Evolutionary conservation across 2,113 vertebrate species (phyloP).

Genomic region (Leptocoma aspasia): DNA sequence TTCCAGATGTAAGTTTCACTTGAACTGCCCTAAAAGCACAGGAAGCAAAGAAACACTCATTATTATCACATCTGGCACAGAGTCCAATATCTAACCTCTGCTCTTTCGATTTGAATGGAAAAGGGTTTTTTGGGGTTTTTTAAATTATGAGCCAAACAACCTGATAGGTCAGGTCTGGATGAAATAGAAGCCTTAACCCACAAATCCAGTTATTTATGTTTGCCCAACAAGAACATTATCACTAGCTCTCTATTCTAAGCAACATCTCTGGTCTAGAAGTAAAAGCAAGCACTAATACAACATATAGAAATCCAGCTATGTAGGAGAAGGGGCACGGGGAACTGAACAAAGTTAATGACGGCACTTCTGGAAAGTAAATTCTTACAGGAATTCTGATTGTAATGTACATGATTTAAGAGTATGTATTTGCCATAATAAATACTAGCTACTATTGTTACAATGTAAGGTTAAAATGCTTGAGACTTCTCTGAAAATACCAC

Average conservation of each 20-base stretch:
- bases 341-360: background rate
- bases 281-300: background rate
- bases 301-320: background rate
- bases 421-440: background rate
- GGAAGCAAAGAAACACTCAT: background rate
- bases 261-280: background rate
- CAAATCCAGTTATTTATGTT: background rate
- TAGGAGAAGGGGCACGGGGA: background rate
- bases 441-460: background rate
- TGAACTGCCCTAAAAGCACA: background rate
- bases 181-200: background rate
- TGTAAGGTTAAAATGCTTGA: background rate
- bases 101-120: background rate
- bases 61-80: background rate
- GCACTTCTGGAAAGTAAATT: background rate
- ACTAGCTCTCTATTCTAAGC: background rate
- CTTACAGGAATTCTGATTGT: background rate
- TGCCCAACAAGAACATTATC: background rate
- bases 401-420: background rate
- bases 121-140: rapidly evolving
- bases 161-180: background rate
- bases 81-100: background rate
- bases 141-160: background rate
- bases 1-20: background rate
- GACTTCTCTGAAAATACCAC: background rate